Base-by-base conservation (phyloP, 2,113 vertebrate species). In the Peromyscus californicus region DNA sequence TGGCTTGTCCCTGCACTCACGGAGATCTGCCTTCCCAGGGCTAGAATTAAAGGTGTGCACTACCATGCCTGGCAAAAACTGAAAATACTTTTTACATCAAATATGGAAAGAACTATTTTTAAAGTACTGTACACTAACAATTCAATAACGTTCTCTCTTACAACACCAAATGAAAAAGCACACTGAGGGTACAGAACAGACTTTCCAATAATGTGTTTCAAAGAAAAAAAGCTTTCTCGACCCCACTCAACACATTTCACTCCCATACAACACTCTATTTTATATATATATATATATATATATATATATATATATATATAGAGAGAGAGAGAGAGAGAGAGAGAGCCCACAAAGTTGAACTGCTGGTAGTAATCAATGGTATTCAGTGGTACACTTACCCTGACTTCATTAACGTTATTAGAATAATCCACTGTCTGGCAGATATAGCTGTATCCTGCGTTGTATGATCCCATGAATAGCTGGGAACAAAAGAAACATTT, bases 381-480 rank as follows among this genome's bases (percentile, higher is more conserved):
- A 76, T 94, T 93, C 16, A 7, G 91, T 24, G 93, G 92, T 61
- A 86, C 98, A 99, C 99, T 99, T 98, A 99, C 99, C 99, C 99
- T 99, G 98, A 99, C 99, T 99, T 99, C 99, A 98, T 99, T 99
- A 97, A 99, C 99, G 70, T 99, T 99, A 51, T 99, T 99, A 92
- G 99, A 99, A 98, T 99, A 99, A 98, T 99, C 99, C 98, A 99
- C 99, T 26, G 98, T 98, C 98, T 99, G 99, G 98, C 99, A 99
- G 97, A 99, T 99, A 98, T 99, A 99, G 97, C 99, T 99, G 98
- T 99, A 99, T 93, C 99, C 99, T 65, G 99, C 99, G 86, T 99
- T 99, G 98, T 99, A 99, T 6, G 99, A 99, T 76, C 99, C 99
- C 98, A 99, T 98, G 96, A 99, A 99, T 95, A 99, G 99, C 99